Evolutionary conservation across 2,888 invertebrate species (phyloP), one percentile per base, ranked within the genome.

Genomic region (Dicycla oo): DNA sequence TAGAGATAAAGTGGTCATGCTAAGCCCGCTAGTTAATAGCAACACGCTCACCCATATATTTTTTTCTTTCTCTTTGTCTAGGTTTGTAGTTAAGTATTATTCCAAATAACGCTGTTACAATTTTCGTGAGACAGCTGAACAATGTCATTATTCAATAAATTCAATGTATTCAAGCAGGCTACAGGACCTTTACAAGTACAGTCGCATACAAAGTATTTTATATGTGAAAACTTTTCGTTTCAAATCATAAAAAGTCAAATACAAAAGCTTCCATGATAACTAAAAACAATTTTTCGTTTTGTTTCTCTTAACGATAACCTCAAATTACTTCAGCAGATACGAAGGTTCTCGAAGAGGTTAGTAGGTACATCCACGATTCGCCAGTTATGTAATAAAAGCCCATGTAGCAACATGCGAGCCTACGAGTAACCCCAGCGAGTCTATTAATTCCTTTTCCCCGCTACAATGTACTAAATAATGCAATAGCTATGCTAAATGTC

Each of bases 381-480:
- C 18, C 13, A 26, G 13, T 20, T 15, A 20, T 13, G 47, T 67
- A 20, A 38, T 63, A 26, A 64, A 67, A 47, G 26, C 23, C 15
- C 2, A 38, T 26, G 10, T 11, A 23, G 0, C n/a, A 30, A 23
- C 2, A 4, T 15, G 7, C 3, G 3, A 45, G 6, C 56, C 5
- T 30, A n/a, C n/a, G n/a, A n/a, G n/a, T n/a, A n/a, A n/a, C n/a
- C n/a, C n/a, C n/a, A n/a, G n/a, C n/a, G n/a, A n/a, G n/a, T n/a
- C n/a, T n/a, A n/a, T n/a, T n/a, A 34, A 64, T 65, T 57, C 64
- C 26, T 30, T 5, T 3, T 10, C 6, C 11, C 58, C 8, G 15
- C 26, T 23, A 61, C 74, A 68, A 34, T 68, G 74, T 74, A 60
- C 40, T 54, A 68, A 60, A 68, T 74, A 47, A 73, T 60, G 73